Evolutionary conservation across 1,140 invertebrate species (phyloP).

Genomic region (Phortica variegata): DNA sequence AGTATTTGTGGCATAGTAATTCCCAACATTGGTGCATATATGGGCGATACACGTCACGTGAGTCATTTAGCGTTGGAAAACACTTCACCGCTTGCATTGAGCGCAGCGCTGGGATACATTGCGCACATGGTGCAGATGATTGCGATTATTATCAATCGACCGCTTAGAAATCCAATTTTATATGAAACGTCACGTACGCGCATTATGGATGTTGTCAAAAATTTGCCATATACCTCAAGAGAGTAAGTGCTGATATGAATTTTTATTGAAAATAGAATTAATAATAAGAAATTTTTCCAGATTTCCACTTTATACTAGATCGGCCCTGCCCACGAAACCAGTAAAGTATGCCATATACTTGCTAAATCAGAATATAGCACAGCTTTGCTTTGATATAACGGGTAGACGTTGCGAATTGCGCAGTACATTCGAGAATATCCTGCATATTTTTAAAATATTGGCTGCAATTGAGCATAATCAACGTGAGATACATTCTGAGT

Average conservation of each 20-base stretch:
- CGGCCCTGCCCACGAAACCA: slow-evolving; percentile 65
- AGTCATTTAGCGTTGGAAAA: slow-evolving; percentile 28
- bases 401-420: slow-evolving; percentile 70
- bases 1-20: slow-evolving; percentile 72
- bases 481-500: slow-evolving; percentile 15
- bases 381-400: slow-evolving; percentile 73
- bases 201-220: slow-evolving; percentile 75
- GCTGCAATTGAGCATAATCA: slow-evolving; percentile 36
- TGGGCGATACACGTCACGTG: slow-evolving; percentile 28
- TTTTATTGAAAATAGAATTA: too few species aligned
- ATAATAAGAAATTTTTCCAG: too few species aligned
- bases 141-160: slow-evolving; percentile 76
- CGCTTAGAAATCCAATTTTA: slow-evolving; percentile 73
- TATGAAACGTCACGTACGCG: slow-evolving; percentile 75
- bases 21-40: slow-evolving; percentile 68
- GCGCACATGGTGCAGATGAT: slow-evolving; percentile 79
- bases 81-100: slow-evolving; percentile 66
- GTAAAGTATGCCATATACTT: slow-evolving; percentile 82
- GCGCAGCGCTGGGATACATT: slow-evolving; percentile 79
- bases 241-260: slow-evolving; percentile 67
- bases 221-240: slow-evolving; percentile 71
- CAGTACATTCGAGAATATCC: slow-evolving; percentile 73
- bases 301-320: slow-evolving; percentile 77
- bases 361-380: slow-evolving; percentile 86
- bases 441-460: slow-evolving; percentile 54